These are phyloP conservation scores for Capitella teleta DNA, from an alignment of 1,140 invertebrate species.

Conservation along the genomic window DNA sequence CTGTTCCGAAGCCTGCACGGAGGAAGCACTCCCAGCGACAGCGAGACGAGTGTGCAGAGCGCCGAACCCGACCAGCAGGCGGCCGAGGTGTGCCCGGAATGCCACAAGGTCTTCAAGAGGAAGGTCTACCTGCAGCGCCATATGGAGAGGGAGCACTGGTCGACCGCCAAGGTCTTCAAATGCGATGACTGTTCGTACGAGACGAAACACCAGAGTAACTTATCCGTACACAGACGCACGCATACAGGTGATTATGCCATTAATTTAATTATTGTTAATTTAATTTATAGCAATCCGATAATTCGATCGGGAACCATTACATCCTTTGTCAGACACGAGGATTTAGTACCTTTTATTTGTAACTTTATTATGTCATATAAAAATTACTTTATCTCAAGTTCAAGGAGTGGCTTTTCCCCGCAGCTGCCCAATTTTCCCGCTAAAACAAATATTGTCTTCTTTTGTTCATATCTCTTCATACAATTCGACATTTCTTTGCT, in stretches of 20 bases:
- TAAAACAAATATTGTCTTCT: no score
- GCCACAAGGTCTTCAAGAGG: conserved; percentile 13
- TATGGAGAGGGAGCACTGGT: conserved; percentile 22
- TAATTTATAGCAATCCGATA: no score
- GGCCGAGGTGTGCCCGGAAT: conserved; percentile 10
- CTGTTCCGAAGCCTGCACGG: not conserved
- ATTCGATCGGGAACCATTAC: no score
- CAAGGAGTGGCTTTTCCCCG: no score
- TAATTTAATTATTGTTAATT: no score
- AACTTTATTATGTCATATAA: no score
- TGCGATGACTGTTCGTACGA: conserved; percentile 39
- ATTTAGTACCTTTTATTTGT: no score
- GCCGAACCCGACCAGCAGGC: not conserved
- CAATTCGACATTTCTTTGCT: no score
- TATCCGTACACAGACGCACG: conserved; percentile 37
- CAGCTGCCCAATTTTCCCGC: no score
- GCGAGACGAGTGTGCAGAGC: not conserved
- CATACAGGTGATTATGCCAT: conserved; percentile 37
- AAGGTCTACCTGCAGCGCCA: conserved; percentile 38
- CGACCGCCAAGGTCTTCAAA: conserved; percentile 36
- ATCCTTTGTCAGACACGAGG: no score
- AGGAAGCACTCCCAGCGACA: not conserved
- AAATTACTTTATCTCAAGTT: no score
- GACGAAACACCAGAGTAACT: conserved; percentile 39
- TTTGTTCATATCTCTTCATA: no score